Evolutionary conservation across 2,888 invertebrate species (phyloP).

Genomic region (Blastobasis lacticolella): DNA sequence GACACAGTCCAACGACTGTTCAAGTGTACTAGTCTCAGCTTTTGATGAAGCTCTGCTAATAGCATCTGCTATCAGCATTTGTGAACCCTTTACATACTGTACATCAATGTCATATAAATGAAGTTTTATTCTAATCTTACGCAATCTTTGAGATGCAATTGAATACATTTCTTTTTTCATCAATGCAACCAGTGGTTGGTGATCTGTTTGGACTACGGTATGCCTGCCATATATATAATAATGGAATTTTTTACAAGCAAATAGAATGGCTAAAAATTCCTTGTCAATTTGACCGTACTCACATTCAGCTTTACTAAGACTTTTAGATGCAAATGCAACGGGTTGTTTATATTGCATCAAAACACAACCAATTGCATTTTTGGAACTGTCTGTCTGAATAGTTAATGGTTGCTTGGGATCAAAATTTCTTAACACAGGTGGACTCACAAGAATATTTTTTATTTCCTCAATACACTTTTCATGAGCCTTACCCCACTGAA

Average conservation of each 20-base stretch:
- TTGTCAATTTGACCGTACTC: conserved; percentile 7
- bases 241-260: conserved; percentile 5
- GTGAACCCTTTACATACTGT: neutral
- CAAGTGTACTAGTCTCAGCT: neutral
- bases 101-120: too few species aligned
- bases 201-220: neutral
- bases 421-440: neutral
- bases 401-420: conserved; percentile 1
- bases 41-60: neutral
- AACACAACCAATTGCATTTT: conserved; percentile 7
- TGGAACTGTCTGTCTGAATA: conserved; percentile 7
- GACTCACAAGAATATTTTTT: neutral
- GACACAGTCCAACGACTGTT: too few species aligned
- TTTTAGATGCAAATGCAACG: conserved; percentile 3
- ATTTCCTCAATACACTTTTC: neutral
- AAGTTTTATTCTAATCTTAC: conserved; percentile 6
- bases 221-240: conserved; percentile 5
- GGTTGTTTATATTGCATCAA: conserved; percentile 3
- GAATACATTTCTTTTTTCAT: conserved; percentile 5
- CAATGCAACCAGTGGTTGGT: conserved; percentile 3
- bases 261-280: conserved; percentile 1
- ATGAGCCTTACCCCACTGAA: neutral
- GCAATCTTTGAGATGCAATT: conserved; percentile 4
- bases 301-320: neutral
- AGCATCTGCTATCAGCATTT: neutral